A percentile compares a stretch with the other conserved stretches of the same genome.
phyloP scores from a whole-genome alignment of 1,140 invertebrate species.

The Saccostrea glomerata region DNA sequence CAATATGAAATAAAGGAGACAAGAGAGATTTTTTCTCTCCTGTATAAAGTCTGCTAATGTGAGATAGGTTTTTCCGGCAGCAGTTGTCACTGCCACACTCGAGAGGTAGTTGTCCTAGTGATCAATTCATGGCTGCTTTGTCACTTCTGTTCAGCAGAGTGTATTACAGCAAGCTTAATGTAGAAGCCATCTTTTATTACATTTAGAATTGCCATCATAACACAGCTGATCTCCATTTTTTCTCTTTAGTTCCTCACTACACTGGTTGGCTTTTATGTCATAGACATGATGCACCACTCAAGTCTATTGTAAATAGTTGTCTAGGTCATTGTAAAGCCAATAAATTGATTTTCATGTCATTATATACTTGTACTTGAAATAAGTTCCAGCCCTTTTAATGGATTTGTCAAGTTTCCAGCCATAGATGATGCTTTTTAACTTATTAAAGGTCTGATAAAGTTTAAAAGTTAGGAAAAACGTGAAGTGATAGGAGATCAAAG shows the following conservation, averaged over 20 bases:
- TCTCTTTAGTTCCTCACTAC: not conserved
- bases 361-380: conserved; percentile 11
- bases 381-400: conserved; percentile 9
- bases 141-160: not conserved
- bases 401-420: conserved; percentile 16
- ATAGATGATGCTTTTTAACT: conserved; percentile 22
- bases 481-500: not conserved
- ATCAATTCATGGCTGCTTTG: not conserved
- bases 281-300: not conserved
- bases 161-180: not conserved
- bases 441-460: not conserved
- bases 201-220: conserved; percentile 9
- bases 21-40: not conserved
- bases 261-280: not conserved
- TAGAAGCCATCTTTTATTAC: not conserved
- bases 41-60: not conserved
- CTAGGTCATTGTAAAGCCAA: conserved; percentile 1
- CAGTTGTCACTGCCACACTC: conserved; percentile 12
- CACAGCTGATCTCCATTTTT: not conserved
- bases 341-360: conserved; percentile 32
- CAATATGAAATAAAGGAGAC: not conserved
- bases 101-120: not conserved
- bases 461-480: not conserved
- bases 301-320: not conserved
- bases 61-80: not conserved